Conservation (phyloP, 1,140 invertebrate genomes). For the Macrocentrus cingulum region DNA sequence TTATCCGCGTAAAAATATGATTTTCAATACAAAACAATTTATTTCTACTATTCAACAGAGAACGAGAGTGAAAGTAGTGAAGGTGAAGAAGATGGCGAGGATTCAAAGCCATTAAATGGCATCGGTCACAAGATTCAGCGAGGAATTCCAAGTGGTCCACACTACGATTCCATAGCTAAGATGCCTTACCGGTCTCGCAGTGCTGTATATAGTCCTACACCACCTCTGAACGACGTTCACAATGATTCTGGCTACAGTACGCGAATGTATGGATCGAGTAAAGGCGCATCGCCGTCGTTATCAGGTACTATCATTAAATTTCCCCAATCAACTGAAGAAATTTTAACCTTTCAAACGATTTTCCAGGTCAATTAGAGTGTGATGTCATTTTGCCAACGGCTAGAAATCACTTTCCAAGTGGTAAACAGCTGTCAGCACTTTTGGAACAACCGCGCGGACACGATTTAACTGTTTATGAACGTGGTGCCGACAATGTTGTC, state of each 20-base stretch:
- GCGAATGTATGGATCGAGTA: conserved; percentile 74
- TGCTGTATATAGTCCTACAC: conserved; percentile 54
- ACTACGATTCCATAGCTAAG: conserved; percentile 45
- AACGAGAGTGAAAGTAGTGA: conserved; percentile 50
- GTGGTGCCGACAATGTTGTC: conserved; percentile 43
- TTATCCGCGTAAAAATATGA: conserved; percentile 4
- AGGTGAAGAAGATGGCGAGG: conserved; percentile 38
- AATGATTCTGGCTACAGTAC: conserved; percentile 80
- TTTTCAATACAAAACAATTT: too few species aligned
- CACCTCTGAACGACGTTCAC: conserved; percentile 62
- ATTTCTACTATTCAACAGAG: conserved; percentile 27
- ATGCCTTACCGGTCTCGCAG: conserved; percentile 53
- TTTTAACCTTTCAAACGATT: not conserved
- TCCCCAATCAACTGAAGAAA: conserved; percentile 8
- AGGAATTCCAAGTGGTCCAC: conserved; percentile 36
- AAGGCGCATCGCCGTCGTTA: conserved; percentile 74
- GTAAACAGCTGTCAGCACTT: conserved; percentile 41
- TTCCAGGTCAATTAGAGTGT: conserved; percentile 45
- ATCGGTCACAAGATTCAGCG: conserved; percentile 22
- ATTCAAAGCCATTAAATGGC: conserved; percentile 32
- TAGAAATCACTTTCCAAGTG: conserved; percentile 35
- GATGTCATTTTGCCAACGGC: conserved; percentile 41
- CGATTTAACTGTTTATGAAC: conserved; percentile 43
- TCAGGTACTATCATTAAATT: conserved; percentile 57
- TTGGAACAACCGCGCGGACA: conserved; percentile 44